A percentile compares a stretch with the other conserved stretches of the same genome.
Conservation (phyloP, 2,113 vertebrate species). For the Pteruthius melanotis region DNA sequence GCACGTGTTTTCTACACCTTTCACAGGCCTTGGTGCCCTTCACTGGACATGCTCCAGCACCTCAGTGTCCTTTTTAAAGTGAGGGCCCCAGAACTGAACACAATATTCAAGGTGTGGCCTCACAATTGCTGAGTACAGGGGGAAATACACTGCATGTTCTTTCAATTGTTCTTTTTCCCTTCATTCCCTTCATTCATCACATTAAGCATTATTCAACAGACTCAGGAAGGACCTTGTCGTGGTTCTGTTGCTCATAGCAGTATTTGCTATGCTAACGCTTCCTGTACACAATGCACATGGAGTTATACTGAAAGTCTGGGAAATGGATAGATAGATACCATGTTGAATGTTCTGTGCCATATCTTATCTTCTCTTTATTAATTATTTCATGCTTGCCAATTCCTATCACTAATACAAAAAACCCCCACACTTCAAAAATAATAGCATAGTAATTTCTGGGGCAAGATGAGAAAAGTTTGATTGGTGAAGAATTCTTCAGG, state of each 20-base stretch:
- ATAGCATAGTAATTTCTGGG: neutral
- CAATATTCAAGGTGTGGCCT: neutral
- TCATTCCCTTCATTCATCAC: neutral
- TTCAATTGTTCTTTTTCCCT: neutral
- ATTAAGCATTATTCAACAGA: neutral
- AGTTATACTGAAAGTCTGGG: neutral
- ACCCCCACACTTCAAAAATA: neutral
- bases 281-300: neutral
- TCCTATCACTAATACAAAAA: neutral
- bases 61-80: neutral
- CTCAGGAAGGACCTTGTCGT: slow-evolving; percentile 34
- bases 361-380: neutral
- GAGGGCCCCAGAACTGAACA: neutral
- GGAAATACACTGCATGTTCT: neutral
- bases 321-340: neutral
- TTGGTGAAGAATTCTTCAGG: neutral
- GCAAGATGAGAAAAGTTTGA: neutral
- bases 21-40: neutral
- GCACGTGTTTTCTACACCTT: neutral
- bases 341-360: neutral
- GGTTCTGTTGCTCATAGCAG: slow-evolving; percentile 45
- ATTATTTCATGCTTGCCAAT: neutral
- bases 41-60: neutral
- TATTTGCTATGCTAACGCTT: slow-evolving; percentile 24
- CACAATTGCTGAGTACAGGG: neutral